Evolutionary conservation across 2,888 invertebrate species (phyloP).

Genomic region (Willowsia nigromaculata): DNA sequence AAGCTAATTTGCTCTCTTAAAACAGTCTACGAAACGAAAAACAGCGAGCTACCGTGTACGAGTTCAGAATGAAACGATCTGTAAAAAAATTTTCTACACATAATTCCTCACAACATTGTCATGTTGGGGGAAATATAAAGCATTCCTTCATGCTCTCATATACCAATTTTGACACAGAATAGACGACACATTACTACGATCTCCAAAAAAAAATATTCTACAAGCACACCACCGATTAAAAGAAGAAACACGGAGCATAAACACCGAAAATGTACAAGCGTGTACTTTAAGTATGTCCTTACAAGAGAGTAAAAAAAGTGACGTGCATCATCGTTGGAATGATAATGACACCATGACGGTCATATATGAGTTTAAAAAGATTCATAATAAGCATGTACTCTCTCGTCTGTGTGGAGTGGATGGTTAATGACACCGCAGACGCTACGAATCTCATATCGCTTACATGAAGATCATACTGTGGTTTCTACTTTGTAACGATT

Average conservation of each 20-base stretch:
- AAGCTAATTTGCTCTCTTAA: slow-evolving; percentile 14
- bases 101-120: slow-evolving; percentile 29
- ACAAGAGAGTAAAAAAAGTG: not conserved
- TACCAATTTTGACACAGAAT: slow-evolving; percentile 13
- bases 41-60: slow-evolving; percentile 55
- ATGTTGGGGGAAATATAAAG: not conserved
- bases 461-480: slow-evolving; percentile 1
- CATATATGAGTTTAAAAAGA: slow-evolving; percentile 1
- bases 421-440: slow-evolving; percentile 19
- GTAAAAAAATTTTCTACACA: not conserved
- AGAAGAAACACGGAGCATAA: not conserved
- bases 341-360: slow-evolving; percentile 49
- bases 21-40: not conserved
- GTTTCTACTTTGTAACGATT: slow-evolving; percentile 33
- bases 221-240: not conserved
- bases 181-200: slow-evolving; percentile 24
- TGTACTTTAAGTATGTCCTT: not conserved
- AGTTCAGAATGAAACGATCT: slow-evolving; percentile 45
- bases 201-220: not conserved
- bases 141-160: slow-evolving; percentile 4
- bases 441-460: not conserved
- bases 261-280: not conserved
- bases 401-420: not conserved
- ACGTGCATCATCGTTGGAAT: not conserved
- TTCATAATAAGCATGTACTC: slow-evolving; percentile 22